Base-by-base conservation (phyloP, 37 sponge, comb jelly and placozoan species). In the Geodia barretti region DNA sequence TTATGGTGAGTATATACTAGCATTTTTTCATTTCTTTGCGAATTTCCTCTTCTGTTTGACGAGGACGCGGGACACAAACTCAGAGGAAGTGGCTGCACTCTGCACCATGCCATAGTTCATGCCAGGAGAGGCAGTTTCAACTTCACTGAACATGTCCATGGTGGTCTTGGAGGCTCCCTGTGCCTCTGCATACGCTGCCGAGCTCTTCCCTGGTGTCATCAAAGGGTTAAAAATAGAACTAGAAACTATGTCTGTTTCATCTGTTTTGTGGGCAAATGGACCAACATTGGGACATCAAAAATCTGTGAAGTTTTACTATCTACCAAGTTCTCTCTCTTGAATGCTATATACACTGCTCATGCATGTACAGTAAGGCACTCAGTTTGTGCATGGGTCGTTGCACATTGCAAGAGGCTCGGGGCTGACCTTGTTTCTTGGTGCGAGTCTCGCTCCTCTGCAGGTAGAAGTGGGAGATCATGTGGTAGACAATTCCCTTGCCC, bases 401-500 rank as follows among this genome's bases (percentile, higher is more conserved):
- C n/a, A n/a, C n/a, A n/a, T n/a, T n/a, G n/a, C n/a, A n/a, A n/a
- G n/a, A n/a, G n/a, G n/a, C n/a, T n/a, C n/a, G n/a, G 1, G 4
- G 63, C 35, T 47, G 39, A 65, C 76, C 58, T 59, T 92, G 92
- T 70, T 88, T 87, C 73, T 87, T 33, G 1, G 92, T 82, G 30
- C 92, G 84, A 2, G 92, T 92, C 39, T 92, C 88, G 28, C 85
- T 92, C 63, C 92, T 47, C 73, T 92, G 92, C 34, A 92, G 81
- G 65, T 92, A 92, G 79, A 92, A 92, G 62, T 92, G 92, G 72
- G 88, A 88, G 61, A 92, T 87, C 92, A 92, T 92, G 82, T 92
- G 92, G 62, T 92, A 92, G 54, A 92, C 92, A 35, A 88, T 76
- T 1, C 92, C 92, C 58, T 92, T 81, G 28, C 92, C 92, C 84